phyloP scores from a whole-genome alignment of 1,140 invertebrate species.

The Scaptomyza hsui region DNA sequence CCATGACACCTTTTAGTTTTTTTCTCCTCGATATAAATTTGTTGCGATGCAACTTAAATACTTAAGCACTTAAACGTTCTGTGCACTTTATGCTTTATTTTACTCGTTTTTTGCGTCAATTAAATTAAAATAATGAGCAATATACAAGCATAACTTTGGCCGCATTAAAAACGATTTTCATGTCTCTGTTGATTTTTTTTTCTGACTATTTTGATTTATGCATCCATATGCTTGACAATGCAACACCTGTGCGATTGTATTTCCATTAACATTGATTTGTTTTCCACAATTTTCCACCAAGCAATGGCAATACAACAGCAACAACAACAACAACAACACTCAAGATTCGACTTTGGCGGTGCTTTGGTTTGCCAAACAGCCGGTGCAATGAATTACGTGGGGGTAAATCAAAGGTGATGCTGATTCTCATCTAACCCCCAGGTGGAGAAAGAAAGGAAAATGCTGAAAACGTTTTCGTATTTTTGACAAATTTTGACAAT shows the following conservation, averaged over 20 bases:
- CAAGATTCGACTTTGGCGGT: slow-evolving; percentile 43
- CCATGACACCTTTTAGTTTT: background rate
- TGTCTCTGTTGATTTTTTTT: slow-evolving; percentile 14
- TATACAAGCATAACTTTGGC: background rate
- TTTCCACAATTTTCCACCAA: slow-evolving; percentile 45
- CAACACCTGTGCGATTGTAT: slow-evolving; percentile 63
- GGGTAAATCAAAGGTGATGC: slow-evolving; percentile 55
- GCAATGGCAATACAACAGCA: background rate
- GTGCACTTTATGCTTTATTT: background rate
- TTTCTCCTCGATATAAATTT: background rate
- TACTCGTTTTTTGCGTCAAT: background rate
- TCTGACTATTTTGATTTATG: slow-evolving; percentile 60
- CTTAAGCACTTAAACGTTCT: background rate
- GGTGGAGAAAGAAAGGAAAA: background rate
- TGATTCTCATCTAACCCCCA: slow-evolving; percentile 20
- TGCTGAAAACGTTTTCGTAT: slow-evolving; percentile 18
- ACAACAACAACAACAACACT: background rate
- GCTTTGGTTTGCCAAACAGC: slow-evolving; percentile 28
- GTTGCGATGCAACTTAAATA: background rate
- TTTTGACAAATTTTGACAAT: slow-evolving; percentile 79
- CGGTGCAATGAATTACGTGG: slow-evolving; percentile 28
- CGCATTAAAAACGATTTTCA: background rate
- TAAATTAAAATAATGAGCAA: background rate
- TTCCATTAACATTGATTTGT: slow-evolving; percentile 75
- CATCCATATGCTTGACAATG: slow-evolving; percentile 11